Conservation (phyloP, 2,113 vertebrate genomes). For the Pedionomus torquatus region DNA sequence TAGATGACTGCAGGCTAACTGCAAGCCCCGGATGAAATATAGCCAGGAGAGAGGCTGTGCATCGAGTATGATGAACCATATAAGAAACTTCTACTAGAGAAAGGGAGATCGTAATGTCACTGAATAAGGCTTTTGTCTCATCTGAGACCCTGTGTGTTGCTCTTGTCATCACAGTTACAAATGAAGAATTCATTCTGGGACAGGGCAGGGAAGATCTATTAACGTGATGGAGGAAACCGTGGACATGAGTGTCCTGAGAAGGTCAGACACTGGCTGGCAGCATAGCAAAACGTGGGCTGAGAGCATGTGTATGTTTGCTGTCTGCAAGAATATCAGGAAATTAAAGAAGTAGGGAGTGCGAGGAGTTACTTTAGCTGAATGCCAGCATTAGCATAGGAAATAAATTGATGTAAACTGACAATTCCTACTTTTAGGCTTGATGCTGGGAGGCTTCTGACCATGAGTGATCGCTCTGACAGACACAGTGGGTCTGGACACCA, state of each 20-base stretch:
- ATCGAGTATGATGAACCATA: neutral
- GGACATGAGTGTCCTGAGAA: neutral
- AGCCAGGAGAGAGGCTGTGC: neutral
- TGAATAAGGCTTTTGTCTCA: neutral
- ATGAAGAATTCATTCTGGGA: neutral
- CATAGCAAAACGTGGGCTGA: neutral
- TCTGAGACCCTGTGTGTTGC: neutral
- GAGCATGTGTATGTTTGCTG: neutral
- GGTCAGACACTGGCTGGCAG: neutral
- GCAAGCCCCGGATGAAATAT: neutral
- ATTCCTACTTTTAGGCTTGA: constrained; percentile 11
- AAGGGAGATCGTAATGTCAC: neutral
- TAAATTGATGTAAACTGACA: constrained; percentile 26
- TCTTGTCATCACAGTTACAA: neutral
- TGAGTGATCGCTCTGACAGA: neutral
- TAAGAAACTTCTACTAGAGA: neutral
- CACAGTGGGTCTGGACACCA: neutral
- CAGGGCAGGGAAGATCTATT: neutral
- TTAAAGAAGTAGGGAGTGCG: neutral
- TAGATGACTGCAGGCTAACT: neutral
- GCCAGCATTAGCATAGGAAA: neutral
- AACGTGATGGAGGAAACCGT: neutral
- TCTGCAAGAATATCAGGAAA: neutral
- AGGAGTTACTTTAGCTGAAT: constrained; percentile 4
- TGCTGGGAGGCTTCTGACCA: neutral